Base-by-base conservation (phyloP, 2,797 vertebrate genomes). In the Bovichtus diacanthus region DNA sequence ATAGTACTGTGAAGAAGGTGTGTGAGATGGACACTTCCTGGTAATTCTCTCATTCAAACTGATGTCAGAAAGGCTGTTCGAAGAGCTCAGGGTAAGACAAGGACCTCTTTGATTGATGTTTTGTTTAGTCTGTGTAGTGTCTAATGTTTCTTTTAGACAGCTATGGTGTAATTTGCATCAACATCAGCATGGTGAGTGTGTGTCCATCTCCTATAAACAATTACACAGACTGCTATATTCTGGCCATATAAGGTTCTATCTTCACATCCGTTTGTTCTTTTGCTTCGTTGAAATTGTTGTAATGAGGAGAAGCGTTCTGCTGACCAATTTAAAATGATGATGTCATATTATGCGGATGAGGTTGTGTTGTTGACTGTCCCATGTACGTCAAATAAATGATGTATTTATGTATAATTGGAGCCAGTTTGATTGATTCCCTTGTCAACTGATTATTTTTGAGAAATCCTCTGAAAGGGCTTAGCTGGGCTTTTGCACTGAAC, bases 11-110 rank as follows among this genome's bases (percentile, higher is more conserved):
- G 78, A 21, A 68, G 54, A 66, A 70, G 81, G 64, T 70, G 78
- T 66, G 83, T 67, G 70, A 60, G 78, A 60, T 11, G 68, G 78
- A 79, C 80, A 80, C 82, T 62, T 78, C 43, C 51, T 72, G 73
- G 27, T 81, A 34, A 64, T 54, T 56, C 66, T 81, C 61, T 77
- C 69, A 76, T 73, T 62, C 64, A 74, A 64, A 64, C 38, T 69
- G 82, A 83, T 81, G 80, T 87, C 85, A 86, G 82, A 77, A 15
- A 70, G 66, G 65, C 47, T 73, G 70, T 82, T 74, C 53, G 71
- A 82, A 79, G 81, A 88, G 85, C 93, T 94, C 94, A 94, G 93
- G 94, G 89, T 88, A 88, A 90, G 80, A 83, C 31, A 54, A 84
- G 79, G 78, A 91, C 83, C 77, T 85, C 58, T 81, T 55, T 74